phyloP scores from a whole-genome alignment of 2,888 invertebrate species.

The Tetrapedia diversipes region DNA sequence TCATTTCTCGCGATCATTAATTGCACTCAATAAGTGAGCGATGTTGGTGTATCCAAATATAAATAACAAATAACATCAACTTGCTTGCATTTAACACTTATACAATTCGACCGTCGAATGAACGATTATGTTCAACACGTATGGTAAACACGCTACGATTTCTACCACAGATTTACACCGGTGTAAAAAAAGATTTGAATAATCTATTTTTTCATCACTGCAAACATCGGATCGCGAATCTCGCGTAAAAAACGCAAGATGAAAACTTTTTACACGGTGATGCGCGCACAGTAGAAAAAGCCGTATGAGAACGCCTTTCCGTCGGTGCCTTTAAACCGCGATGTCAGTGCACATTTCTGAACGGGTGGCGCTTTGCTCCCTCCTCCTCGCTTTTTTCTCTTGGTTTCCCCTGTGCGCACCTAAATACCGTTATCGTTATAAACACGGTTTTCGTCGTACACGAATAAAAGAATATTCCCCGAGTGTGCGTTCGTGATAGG shows the following conservation, averaged over 20 bases:
- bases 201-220: constrained; percentile 20
- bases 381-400: constrained; percentile 18
- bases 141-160: constrained; percentile 50
- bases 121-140: constrained; percentile 45
- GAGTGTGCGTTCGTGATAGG: not conserved
- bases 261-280: constrained; percentile 55
- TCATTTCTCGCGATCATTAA: constrained; percentile 29
- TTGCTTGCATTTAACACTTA: constrained; percentile 35
- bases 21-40: constrained; percentile 2
- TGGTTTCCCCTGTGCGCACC: constrained; percentile 35
- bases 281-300: constrained; percentile 66
- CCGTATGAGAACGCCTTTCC: constrained; percentile 61
- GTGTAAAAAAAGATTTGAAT: not conserved
- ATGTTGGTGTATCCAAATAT: not conserved
- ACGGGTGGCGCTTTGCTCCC: constrained; percentile 60
- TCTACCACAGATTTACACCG: constrained; percentile 26
- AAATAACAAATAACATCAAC: no score
- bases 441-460: constrained; percentile 23
- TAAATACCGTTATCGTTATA: constrained; percentile 58
- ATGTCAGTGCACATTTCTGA: constrained; percentile 66
- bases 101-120: constrained; percentile 14
- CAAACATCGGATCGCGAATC: constrained; percentile 10
- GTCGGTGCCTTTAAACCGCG: constrained; percentile 67
- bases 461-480: not conserved
- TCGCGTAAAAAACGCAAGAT: constrained; percentile 41